Evolutionary conservation across 2,797 vertebrate genomes (phyloP), one percentile per base, ranked within the genome.

Genomic region (Astyanax mexicanus): DNA sequence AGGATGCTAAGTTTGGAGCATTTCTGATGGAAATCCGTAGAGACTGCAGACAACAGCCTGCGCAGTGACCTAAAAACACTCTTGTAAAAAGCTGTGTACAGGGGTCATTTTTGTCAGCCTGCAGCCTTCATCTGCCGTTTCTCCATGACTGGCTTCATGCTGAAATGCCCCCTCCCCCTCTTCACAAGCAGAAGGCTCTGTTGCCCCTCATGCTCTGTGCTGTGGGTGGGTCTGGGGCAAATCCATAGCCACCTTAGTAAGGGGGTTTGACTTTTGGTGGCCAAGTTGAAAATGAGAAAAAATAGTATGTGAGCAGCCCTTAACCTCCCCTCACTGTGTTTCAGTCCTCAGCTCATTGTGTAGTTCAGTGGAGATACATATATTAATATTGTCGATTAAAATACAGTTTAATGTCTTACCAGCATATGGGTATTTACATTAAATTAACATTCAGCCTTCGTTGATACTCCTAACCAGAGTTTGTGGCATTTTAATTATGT

Each of bases 211-310:
- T 17, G 60, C 35, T 61, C 25, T 55, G 54, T 55, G 54, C 17
- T 29, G 55, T 58, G 55, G 55, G 55, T 35, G 55, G 29, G 55
- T 58, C 55, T 58, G 55, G 13, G 55, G 55, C 55, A 58, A 19
- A 35, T 23, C 55, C 55, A 35, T 29, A 29, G 15, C 25, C n/a
- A 58, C 55, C 55, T 35, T 3, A 58, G 32, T 32, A 32, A 32
- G 29, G 55, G 55, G 29, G 7, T 54, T 12, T 23, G 45, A 49
- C 21, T 19, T 19, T 23, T 54, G 51, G 49, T n/a, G n/a, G n/a
- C n/a, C n/a, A n/a, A n/a, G n/a, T n/a, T n/a, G n/a, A n/a, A n/a
- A n/a, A n/a, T n/a, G n/a, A n/a, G n/a, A n/a, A n/a, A n/a, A n/a
- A n/a, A n/a, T n/a, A n/a, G n/a, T n/a, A n/a, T n/a, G n/a, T n/a